Evolutionary conservation across 1,140 invertebrate species (phyloP).

Genomic region (Macrotrachela quadricornifera): DNA sequence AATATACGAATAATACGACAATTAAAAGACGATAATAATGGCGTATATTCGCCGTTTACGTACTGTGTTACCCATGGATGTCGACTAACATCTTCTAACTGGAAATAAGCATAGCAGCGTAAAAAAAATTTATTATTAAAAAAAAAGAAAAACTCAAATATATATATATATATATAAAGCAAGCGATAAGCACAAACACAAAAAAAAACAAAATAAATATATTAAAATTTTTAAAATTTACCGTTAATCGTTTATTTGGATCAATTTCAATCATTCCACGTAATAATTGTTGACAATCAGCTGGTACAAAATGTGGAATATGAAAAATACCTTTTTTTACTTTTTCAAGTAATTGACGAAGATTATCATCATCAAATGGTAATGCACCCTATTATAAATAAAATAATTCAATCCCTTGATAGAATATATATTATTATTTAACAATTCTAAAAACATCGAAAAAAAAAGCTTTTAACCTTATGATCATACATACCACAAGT

Average conservation of each 20-base stretch:
- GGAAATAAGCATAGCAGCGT: conserved; percentile 11
- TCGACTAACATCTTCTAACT: conserved; percentile 77
- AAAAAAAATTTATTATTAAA: background rate
- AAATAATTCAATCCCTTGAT: no score
- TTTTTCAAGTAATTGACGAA: conserved; percentile 90
- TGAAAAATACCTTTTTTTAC: conserved; percentile 97
- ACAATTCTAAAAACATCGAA: no score
- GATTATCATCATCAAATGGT: conserved; percentile 97
- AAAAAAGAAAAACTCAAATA: no score
- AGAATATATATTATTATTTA: no score
- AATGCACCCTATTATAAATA: conserved; percentile 47
- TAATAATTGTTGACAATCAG: conserved; percentile 89
- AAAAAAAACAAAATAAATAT: background rate
- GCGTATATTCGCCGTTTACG: conserved; percentile 13
- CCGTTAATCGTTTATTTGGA: conserved; percentile 80
- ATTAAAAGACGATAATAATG: no score
- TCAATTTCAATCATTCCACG: conserved; percentile 98
- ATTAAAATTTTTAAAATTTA: conserved; percentile 33
- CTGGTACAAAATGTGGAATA: conserved; percentile 96
- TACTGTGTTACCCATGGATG: conserved; percentile 81
- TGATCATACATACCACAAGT: conserved; percentile 39
- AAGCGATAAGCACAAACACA: no score
- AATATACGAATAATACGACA: no score
- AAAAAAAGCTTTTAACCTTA: no score
- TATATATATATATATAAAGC: no score